Conservation (phyloP, 2,888 invertebrate genomes). For the Cataglyphis albicans region DNA sequence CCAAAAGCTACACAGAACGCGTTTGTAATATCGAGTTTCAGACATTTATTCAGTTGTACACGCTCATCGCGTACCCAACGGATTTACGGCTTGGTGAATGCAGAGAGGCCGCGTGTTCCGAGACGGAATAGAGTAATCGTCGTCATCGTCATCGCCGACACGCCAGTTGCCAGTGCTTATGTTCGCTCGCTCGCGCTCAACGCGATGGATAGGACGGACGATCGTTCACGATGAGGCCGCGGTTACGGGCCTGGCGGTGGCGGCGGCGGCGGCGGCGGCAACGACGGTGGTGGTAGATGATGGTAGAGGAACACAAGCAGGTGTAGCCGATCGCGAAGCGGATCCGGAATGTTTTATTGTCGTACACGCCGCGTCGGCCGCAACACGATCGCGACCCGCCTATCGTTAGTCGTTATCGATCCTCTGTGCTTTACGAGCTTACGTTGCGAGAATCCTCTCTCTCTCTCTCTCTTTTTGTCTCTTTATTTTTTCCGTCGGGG, state of each 20-base stretch:
- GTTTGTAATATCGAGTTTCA: background rate
- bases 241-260: slow-evolving; percentile 16
- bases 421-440: slow-evolving; percentile 42
- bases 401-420: slow-evolving; percentile 65
- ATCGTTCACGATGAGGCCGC: background rate
- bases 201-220: background rate
- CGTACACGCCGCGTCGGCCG: slow-evolving; percentile 62
- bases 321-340: slow-evolving; percentile 71
- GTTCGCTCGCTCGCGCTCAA: slow-evolving; percentile 18
- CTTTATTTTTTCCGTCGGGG: background rate
- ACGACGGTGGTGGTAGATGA: slow-evolving; percentile 6
- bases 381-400: slow-evolving; percentile 65
- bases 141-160: slow-evolving; percentile 60
- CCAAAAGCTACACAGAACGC: background rate
- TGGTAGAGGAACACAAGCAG: slow-evolving; percentile 62
- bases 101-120: slow-evolving; percentile 69
- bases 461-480: slow-evolving; percentile 5
- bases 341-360: slow-evolving; percentile 77
- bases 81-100: slow-evolving; percentile 78
- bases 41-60: background rate
- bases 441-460: slow-evolving; percentile 48
- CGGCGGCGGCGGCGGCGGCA: slow-evolving; percentile 38
- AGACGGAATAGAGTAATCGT: slow-evolving; percentile 63
- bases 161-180: background rate
- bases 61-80: slow-evolving; percentile 43